Percentiles rank a stretch among this genome's conserved stretches.
Conservation (phyloP, 2,113 vertebrate genomes). For the Glaucomys volans region DNA sequence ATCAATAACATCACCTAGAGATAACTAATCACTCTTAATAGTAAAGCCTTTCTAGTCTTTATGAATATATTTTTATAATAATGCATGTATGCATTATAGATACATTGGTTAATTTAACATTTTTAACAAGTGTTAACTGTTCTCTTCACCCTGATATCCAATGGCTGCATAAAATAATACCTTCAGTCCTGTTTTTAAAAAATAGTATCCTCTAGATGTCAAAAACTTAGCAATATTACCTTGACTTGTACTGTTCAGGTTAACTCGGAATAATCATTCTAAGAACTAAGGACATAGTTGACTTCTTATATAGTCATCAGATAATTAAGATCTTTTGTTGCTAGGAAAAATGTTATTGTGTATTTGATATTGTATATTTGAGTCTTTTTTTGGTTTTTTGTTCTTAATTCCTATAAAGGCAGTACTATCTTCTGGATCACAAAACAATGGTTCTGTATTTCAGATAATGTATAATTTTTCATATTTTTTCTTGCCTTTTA, state of each 20-base stretch:
- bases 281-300: background rate
- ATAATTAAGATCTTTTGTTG: background rate
- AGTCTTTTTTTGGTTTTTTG: background rate
- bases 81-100: background rate
- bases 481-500: background rate
- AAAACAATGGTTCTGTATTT: background rate
- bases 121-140: background rate
- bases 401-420: background rate
- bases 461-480: background rate
- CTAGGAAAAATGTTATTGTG: background rate
- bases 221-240: background rate
- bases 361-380: background rate
- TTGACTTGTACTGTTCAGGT: background rate
- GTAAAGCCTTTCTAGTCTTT: background rate
- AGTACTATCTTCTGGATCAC: background rate
- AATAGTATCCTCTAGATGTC: background rate
- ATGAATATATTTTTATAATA: background rate
- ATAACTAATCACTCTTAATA: background rate
- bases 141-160: constrained; percentile 18
- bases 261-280: background rate
- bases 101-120: background rate
- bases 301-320: background rate
- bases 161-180: background rate
- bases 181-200: background rate
- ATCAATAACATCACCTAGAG: background rate